A percentile compares a stretch with the other conserved stretches of the same genome.
These are phyloP conservation scores for Euwallacea fornicatus DNA, from an alignment of 1,140 invertebrate species.

Conservation along the genomic window DNA sequence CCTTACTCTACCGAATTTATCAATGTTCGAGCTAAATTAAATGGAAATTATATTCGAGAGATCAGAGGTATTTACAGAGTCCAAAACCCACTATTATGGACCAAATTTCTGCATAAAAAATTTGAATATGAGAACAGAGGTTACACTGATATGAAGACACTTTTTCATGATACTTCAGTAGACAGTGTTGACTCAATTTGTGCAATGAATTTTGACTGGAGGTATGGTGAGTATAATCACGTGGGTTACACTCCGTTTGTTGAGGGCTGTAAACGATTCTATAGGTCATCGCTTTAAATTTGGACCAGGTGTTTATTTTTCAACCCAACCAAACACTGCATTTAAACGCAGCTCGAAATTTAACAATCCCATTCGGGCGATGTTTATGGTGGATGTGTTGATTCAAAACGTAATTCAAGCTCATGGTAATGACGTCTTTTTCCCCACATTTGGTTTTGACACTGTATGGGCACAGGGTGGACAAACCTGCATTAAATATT, in stretches of 20 bases:
- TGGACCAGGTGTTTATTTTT: slow-evolving; percentile 43
- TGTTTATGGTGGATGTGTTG: slow-evolving; percentile 41
- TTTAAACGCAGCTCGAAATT: slow-evolving; percentile 33
- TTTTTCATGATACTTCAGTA: slow-evolving; percentile 37
- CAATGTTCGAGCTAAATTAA: neutral
- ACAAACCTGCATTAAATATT: slow-evolving; percentile 41
- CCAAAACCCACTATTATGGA: slow-evolving; percentile 37
- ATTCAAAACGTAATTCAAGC: slow-evolving; percentile 26
- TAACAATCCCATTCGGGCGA: slow-evolving; percentile 27
- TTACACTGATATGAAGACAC: neutral
- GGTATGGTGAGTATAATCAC: slow-evolving; percentile 20
- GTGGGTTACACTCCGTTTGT: neutral
- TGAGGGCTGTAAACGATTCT: neutral
- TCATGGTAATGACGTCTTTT: slow-evolving; percentile 20
- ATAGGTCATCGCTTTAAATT: slow-evolving; percentile 31
- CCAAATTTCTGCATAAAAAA: slow-evolving; percentile 33
- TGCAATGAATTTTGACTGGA: slow-evolving; percentile 40
- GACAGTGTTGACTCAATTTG: slow-evolving; percentile 35
- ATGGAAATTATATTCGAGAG: slow-evolving; percentile 6
- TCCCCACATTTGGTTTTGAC: slow-evolving; percentile 37
- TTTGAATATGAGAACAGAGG: slow-evolving; percentile 35
- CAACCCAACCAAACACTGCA: slow-evolving; percentile 21
- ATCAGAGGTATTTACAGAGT: slow-evolving; percentile 31
- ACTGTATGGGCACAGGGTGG: slow-evolving; percentile 32
- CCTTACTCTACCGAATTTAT: slow-evolving; percentile 25